Base-by-base conservation (phyloP, 1,140 invertebrate species). In the Kradibia gibbosae region DNA sequence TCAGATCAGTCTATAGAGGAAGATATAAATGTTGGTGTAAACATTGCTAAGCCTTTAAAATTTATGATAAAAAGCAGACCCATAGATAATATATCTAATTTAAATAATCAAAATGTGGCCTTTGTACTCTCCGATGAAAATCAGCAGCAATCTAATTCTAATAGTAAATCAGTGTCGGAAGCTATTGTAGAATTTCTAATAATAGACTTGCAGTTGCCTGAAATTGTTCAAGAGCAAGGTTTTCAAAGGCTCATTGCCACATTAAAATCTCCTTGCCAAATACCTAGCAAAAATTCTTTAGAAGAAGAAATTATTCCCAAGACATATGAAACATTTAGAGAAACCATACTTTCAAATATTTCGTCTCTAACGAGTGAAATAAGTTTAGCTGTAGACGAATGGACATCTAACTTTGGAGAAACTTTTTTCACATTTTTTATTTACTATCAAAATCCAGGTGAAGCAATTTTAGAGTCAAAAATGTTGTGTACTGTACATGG, bases 261-360 rank as follows among this genome's bases (percentile, higher is more conserved):
- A 0, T 82, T 93, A 1, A 89, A 88, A 71, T 92, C 92, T 0
- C 91, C 92, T 0, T 92, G 92, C 85, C 92, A 92, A 86, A 92
- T 93, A 22, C 92, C 92, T 1, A 90, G 89, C 65, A 93, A 92
- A 85, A 88, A 86, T 71, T 92, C 91, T 83, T 80, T 93, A 1
- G 91, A 92, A 83, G 90, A 92, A 65, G 92, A 92, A 78, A 90
- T 93, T 65, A 90, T 93, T 82, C 92, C 92, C 45, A 91, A 88
- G 82, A 89, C 91, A 28, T 93, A 92, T 77, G 89, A 92, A 4
- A 88, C 86, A 17, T 91, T 89, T 75, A 88, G 89, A 39, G 90
- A 92, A 60, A 85, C 88, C 2, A 87, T 92, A 5, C 76, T 84
- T 0, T 83, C 86, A 5, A 88, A 85, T 10, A 82, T 92, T 3